Base-by-base conservation (phyloP, 2,888 invertebrate species). In the Melieria omissa region DNA sequence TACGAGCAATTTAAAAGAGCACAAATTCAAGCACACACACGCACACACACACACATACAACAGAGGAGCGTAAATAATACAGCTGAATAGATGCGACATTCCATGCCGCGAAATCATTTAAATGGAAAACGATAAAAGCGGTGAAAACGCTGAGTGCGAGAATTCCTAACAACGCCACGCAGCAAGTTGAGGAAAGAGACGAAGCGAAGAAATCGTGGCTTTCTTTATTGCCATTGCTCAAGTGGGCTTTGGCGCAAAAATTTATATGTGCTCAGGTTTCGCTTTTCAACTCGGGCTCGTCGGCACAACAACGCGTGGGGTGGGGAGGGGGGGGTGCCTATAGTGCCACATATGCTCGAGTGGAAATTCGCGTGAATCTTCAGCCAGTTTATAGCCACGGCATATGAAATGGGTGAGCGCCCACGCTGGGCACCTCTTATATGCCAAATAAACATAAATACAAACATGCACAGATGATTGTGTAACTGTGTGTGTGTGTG, bases 61-160 rank as follows among this genome's bases (percentile, higher is more conserved):
- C 29, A 29, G 29, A 29, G 29, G 29, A 29, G 29, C 29, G 29
- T 29, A 29, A 29, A 29, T 29, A 29, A 29, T 29, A 29, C 29
- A 29, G 29, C 29, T 29, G 29, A 29, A 29, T 29, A 29, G 29
- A 29, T 3, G 29, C 29, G 29, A 29, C 29, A 29, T 29, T 29
- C 2, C 29, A 29, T 29, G 29, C 29, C 4, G 52, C 9, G 14
- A 52, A 6, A 52, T 57, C 57, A 57, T 57, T 57, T 57, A 57
- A 57, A 57, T 57, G n/a, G 57, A 57, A 57, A 57, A 57, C 57
- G 57, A 57, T 57, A 57, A 57, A 57, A 14, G 9, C 29, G n/a
- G 7, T n/a, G 2, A 8, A n/a, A 16, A 5, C 29, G 16, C 29
- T 14, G 57, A 14, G 14, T 29, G 29, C 29, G 29, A 29, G 29